These are phyloP conservation scores for Gnathonemus echidnorhynchus DNA, from an alignment of 2,113 vertebrate genomes.

Conservation along the genomic window DNA sequence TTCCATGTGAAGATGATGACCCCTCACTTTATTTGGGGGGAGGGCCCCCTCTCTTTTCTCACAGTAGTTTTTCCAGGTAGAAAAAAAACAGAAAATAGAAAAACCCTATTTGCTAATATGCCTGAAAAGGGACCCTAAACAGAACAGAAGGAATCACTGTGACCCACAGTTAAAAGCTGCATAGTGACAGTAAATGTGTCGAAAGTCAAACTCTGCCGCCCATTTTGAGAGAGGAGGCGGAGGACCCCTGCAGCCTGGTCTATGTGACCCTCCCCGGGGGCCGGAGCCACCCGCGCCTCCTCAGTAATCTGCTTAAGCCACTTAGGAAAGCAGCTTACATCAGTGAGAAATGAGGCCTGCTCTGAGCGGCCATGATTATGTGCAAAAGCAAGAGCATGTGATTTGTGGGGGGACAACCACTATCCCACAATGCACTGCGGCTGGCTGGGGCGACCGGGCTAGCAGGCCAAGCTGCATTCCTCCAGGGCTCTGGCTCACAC, in stretches of 20 bases:
- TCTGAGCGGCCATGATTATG: neutral
- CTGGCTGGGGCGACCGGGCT: neutral
- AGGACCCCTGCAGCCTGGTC: neutral
- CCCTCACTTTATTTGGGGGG: neutral
- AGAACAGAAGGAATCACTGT: neutral
- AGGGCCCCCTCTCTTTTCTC: neutral
- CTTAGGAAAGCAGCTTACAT: slow-evolving; percentile 43
- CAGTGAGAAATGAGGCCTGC: slow-evolving; percentile 35
- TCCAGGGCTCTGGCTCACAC: neutral
- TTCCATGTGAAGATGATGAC: neutral
- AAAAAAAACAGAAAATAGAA: neutral
- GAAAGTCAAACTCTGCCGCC: neutral
- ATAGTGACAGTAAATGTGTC: neutral
- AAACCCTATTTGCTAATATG: neutral
- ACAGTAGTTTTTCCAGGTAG: neutral
- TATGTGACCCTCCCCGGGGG: neutral
- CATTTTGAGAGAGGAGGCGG: neutral
- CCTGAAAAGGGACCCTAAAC: neutral
- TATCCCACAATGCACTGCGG: neutral
- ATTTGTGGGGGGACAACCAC: neutral
- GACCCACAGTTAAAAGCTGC: neutral
- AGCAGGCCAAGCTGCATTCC: neutral
- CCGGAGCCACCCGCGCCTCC: neutral
- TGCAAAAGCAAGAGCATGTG: neutral
- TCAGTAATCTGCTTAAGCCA: slow-evolving; percentile 47